phyloP scores from a whole-genome alignment of 1,140 invertebrate genomes.

The Chironomus striatipennis region DNA sequence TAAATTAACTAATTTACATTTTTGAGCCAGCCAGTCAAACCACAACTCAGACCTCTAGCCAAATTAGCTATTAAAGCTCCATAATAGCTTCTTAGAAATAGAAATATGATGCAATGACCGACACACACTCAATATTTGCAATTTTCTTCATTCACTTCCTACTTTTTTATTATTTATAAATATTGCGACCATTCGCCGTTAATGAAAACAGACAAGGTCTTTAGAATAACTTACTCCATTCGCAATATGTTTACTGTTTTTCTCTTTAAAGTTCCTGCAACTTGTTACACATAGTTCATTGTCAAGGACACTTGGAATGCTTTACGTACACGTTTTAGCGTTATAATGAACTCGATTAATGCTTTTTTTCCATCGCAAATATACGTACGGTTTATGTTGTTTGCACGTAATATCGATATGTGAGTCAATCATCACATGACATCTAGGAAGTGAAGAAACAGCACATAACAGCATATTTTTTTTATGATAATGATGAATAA shows the following conservation, averaged over 20 bases:
- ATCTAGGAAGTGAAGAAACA: neutral
- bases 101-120: too few species aligned
- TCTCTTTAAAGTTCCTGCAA: neutral
- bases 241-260: conserved; percentile 21
- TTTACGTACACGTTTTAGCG: neutral
- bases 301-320: neutral
- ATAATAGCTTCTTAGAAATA: too few species aligned
- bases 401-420: neutral
- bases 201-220: conserved; percentile 12
- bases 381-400: neutral
- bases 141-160: conserved; percentile 1
- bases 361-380: neutral
- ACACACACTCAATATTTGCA: neutral
- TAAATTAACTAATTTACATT: too few species aligned
- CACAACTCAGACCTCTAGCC: neutral
- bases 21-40: neutral
- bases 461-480: neutral
- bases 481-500: neutral
- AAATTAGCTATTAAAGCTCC: neutral
- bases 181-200: neutral
- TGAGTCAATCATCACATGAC: neutral
- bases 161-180: neutral
- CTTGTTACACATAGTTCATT: neutral
- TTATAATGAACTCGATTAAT: neutral
- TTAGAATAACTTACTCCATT: neutral